A percentile compares a stretch with the other conserved stretches of the same genome.
Evolutionary conservation across 2,797 vertebrate genomes (phyloP).

Genomic region (Sebastes cheni): DNA sequence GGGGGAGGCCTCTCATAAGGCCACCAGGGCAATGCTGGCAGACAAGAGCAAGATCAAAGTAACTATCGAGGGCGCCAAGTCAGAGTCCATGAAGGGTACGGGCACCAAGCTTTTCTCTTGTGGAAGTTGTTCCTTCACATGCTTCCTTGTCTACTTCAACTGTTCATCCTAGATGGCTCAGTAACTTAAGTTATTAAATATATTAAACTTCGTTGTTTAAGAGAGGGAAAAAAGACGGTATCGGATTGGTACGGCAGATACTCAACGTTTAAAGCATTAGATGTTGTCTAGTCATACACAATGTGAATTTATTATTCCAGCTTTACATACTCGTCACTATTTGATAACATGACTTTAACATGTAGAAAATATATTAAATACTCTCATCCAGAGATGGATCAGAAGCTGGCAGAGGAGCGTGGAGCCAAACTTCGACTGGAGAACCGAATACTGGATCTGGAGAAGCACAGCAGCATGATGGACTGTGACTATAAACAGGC

Average conservation of each 20-base stretch:
- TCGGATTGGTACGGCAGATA: too few species aligned
- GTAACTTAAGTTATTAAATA: accelerated
- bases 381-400: slow-evolving; percentile 89
- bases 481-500: slow-evolving; percentile 98
- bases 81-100: slow-evolving; percentile 96
- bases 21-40: slow-evolving; percentile 92
- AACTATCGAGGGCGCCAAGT: slow-evolving; percentile 97
- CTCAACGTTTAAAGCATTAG: too few species aligned
- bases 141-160: neutral
- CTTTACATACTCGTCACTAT: neutral
- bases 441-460: slow-evolving; percentile 92
- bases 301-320: neutral
- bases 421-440: slow-evolving; percentile 92
- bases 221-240: accelerated
- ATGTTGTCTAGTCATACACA: neutral
- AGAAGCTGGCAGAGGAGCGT: slow-evolving; percentile 94
- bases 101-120: neutral
- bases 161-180: too few species aligned
- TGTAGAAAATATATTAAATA: neutral
- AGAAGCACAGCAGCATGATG: slow-evolving; percentile 95
- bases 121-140: neutral
- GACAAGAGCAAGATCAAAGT: slow-evolving; percentile 99
- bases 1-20: slow-evolving; percentile 93
- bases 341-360: neutral
- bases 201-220: too few species aligned